phyloP scores from a whole-genome alignment of 1,140 invertebrate genomes.

The Harpegnathos saltator region DNA sequence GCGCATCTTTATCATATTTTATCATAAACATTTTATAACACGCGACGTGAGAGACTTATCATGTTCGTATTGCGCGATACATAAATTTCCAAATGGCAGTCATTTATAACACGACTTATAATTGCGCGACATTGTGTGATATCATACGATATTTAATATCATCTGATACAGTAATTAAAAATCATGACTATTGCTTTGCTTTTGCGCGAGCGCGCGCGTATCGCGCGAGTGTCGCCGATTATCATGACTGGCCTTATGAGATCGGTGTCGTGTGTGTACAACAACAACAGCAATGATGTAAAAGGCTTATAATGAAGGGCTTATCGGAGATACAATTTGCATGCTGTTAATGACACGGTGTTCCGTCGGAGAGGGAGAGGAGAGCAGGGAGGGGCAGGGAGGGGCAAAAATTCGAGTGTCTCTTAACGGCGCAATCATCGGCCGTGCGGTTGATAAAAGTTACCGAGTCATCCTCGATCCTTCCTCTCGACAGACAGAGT shows the following conservation, averaged over 20 bases:
- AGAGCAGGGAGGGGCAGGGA: too few relatives aligned
- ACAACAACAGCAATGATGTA: conserved; percentile 31
- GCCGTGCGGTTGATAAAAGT: conserved; percentile 24
- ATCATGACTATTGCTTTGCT: background rate
- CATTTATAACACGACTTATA: too few relatives aligned
- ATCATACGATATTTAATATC: too few relatives aligned
- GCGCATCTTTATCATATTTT: too few relatives aligned
- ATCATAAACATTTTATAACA: too few relatives aligned
- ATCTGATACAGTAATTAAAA: conserved; percentile 1
- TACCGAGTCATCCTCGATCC: conserved; percentile 34
- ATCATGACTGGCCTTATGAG: background rate
- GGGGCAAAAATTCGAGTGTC: conserved; percentile 36
- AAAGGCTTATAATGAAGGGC: conserved; percentile 15
- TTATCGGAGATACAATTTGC: conserved; percentile 51
- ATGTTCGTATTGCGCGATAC: too few relatives aligned
- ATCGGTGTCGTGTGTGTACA: background rate
- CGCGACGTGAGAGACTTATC: too few relatives aligned
- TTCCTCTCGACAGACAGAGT: conserved; percentile 40
- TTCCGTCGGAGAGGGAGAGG: background rate
- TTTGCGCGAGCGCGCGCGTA: background rate
- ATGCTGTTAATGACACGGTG: conserved; percentile 33
- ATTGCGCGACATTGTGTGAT: too few relatives aligned
- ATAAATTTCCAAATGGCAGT: too few relatives aligned
- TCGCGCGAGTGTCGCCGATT: background rate
- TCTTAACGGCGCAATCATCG: conserved; percentile 38